These are phyloP conservation scores for Elegia similella DNA, from an alignment of 2,888 invertebrate species.

Conservation along the genomic window DNA sequence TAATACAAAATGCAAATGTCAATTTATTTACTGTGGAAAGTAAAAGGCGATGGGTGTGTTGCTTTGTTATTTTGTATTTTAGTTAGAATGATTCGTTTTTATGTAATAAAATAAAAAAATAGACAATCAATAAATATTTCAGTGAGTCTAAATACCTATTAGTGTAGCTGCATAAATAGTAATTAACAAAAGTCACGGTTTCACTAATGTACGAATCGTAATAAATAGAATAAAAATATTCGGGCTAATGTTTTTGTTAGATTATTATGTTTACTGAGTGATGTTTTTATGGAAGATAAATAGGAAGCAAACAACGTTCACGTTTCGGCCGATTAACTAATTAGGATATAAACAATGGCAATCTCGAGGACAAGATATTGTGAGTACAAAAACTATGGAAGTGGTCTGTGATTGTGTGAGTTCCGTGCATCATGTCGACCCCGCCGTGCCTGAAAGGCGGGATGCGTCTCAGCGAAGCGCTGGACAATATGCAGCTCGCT, in stretches of 20 bases:
- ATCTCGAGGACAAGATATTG: slow-evolving; percentile 33
- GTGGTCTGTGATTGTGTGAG: slow-evolving; percentile 36
- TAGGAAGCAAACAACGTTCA: slow-evolving; percentile 16
- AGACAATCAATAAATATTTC: slow-evolving; percentile 7
- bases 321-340: slow-evolving; percentile 2
- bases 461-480: slow-evolving; percentile 84
- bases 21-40: slow-evolving; percentile 66
- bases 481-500: slow-evolving; percentile 87
- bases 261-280: background rate
- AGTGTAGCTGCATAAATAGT: slow-evolving; percentile 18
- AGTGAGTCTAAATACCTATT: slow-evolving; percentile 5
- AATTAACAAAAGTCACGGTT: slow-evolving; percentile 3
- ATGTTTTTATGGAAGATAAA: background rate
- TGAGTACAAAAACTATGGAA: slow-evolving; percentile 46
- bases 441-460: slow-evolving; percentile 78
- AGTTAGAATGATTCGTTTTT: slow-evolving; percentile 38
- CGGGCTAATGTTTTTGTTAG: background rate
- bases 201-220: background rate
- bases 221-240: background rate
- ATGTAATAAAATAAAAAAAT: slow-evolving; percentile 18
- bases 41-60: slow-evolving; percentile 72
- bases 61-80: slow-evolving; percentile 65
- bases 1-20: slow-evolving; percentile 38
- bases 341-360: slow-evolving; percentile 39
- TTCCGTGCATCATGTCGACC: slow-evolving; percentile 24